These are phyloP conservation scores for Anastrepha obliqua DNA, from an alignment of 1,140 invertebrate species.

Conservation along the genomic window DNA sequence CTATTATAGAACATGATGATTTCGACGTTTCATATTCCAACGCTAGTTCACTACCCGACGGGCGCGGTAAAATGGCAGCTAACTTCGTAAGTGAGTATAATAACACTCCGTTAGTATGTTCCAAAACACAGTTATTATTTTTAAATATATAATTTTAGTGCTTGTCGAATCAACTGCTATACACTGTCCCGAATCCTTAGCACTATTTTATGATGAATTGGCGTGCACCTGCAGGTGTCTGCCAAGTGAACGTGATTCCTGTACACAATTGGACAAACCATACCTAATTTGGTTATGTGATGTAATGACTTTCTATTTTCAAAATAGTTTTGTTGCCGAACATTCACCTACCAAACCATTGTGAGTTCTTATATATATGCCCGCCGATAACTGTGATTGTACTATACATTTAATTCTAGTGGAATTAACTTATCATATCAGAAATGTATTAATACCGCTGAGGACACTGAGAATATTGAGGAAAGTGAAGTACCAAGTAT, in stretches of 20 bases:
- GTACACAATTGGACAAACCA: constrained; percentile 76
- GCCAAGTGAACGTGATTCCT: constrained; percentile 57
- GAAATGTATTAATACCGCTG: constrained; percentile 74
- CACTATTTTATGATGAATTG: constrained; percentile 85
- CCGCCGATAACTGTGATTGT: too few relatives aligned
- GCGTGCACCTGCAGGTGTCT: constrained; percentile 77
- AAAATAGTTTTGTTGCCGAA: constrained; percentile 78
- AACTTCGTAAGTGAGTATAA: constrained; percentile 66
- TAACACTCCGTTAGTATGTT: neutral
- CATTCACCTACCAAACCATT: constrained; percentile 58
- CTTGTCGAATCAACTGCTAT: constrained; percentile 68
- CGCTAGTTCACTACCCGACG: constrained; percentile 67
- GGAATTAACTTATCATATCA: constrained; percentile 76
- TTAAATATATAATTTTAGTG: constrained; percentile 60
- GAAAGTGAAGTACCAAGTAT: constrained; percentile 76
- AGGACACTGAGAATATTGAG: constrained; percentile 76
- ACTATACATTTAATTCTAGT: constrained; percentile 60
- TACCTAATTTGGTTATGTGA: constrained; percentile 80
- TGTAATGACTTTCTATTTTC: constrained; percentile 78
- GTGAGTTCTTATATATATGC: constrained; percentile 56
- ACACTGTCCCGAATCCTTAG: constrained; percentile 76
- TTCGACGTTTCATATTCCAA: constrained; percentile 63
- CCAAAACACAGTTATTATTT: neutral
- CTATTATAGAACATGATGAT: constrained; percentile 57
- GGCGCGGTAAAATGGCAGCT: constrained; percentile 72